Percentiles rank a stretch among this genome's conserved stretches.
Conservation (phyloP, 2,113 vertebrate species). For the Haemorhous mexicanus region DNA sequence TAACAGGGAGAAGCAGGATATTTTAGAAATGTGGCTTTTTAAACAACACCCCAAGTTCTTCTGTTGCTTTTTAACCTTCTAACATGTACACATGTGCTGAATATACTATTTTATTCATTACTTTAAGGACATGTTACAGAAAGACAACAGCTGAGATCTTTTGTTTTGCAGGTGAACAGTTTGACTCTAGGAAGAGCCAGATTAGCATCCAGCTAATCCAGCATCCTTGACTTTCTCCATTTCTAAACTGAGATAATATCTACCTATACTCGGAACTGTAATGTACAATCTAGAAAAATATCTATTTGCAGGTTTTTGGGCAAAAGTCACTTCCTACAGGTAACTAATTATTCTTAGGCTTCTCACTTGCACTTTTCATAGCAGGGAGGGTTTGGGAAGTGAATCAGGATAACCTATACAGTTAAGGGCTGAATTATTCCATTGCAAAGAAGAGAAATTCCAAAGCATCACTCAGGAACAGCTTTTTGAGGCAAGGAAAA, state of each 20-base stretch:
- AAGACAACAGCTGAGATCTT: neutral
- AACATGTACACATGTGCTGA: neutral
- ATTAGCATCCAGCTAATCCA: neutral
- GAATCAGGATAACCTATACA: neutral
- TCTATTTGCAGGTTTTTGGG: neutral
- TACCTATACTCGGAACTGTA: neutral
- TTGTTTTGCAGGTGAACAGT: neutral
- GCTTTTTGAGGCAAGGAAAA: neutral
- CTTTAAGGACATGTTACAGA: neutral
- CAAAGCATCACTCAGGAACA: neutral
- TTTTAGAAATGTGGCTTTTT: neutral
- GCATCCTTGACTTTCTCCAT: neutral
- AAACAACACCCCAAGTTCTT: neutral
- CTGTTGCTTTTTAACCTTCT: neutral
- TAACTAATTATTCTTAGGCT: neutral
- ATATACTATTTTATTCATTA: neutral
- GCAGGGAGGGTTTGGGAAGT: neutral
- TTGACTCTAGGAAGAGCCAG: neutral
- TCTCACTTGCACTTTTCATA: neutral
- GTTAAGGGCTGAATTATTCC: neutral
- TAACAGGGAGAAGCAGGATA: neutral
- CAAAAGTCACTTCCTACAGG: neutral
- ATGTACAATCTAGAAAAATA: neutral
- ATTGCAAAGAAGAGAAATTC: neutral
- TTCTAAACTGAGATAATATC: neutral